These are phyloP conservation scores for Drosophila melanogaster DNA, from an alignment of 1,140 invertebrate species.

Conservation along the genomic window Release_6_plus_ISO1_MT NT_033777.3:17572501-17573000, in stretches of 20 bases:
- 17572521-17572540: slow-evolving; percentile 67
- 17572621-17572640: background rate
- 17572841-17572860: slow-evolving; percentile 67
- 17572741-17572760: background rate
- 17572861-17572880: slow-evolving; percentile 54
- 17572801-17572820: slow-evolving; percentile 4
- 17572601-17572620: background rate
- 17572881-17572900: slow-evolving; percentile 37
- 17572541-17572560: slow-evolving; percentile 36
- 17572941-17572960: slow-evolving; percentile 75
- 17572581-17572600: background rate
- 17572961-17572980: slow-evolving; percentile 84
- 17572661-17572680: background rate
- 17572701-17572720: no score
- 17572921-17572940: slow-evolving; percentile 73
- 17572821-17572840: slow-evolving; percentile 61
- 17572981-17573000: slow-evolving; percentile 78
- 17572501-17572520: slow-evolving; percentile 66
- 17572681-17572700: no score
- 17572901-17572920: slow-evolving; percentile 38
- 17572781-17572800: background rate
- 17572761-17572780: background rate
- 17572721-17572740: no score
- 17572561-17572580: slow-evolving; percentile 5
- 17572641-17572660: background rate